Evolutionary conservation across 2,113 vertebrate species (phyloP), one percentile per base, ranked within the genome.

Genomic region (Asarcornis scutulata): DNA sequence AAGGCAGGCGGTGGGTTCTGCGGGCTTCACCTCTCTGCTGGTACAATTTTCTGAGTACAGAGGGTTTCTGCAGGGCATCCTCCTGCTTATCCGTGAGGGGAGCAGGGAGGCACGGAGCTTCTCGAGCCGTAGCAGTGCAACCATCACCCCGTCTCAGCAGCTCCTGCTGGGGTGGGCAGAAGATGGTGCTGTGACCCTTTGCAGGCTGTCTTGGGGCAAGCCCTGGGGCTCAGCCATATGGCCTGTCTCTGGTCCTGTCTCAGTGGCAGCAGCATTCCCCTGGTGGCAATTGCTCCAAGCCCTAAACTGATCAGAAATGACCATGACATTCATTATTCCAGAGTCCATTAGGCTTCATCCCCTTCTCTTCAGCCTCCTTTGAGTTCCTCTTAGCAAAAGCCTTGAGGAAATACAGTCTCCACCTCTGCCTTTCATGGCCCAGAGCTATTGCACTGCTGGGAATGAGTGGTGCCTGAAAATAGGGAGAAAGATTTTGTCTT

Each of bases 11-110:
- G 17, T 7, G 0, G 3, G 13, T 46, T 36, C 72, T 7, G 21
- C 2, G 1, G 17, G 64, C 58, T 32, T 22, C 55, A 26, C 38
- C 29, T 42, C 62, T 16, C 4, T 53, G 55, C 68, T 8, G 31
- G 20, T 3, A 3, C 0, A 38, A n/a, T 26, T 40, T 27, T 22
- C 15, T 62, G 69, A 21, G 7, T 52, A 48, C 36, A 0, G 15
- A 81, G 42, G 26, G 38, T 36, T 68, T 42, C 60, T 59, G 56
- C 13, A 42, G 66, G 55, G 29, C 80, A n/a, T 68, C 83, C 34
- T 32, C 34, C 38, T 72, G 71, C 59, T 29, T 6, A 11, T 16
- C 46, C 32, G 36, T 11, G 40, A 68, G 69, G 1, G 12, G 40
- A 25, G 17, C 58, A 21, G 38, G 31, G 71, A n/a, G 42, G n/a